Percentiles rank a stretch among this genome's conserved stretches.
Conservation (phyloP, 92 coral and sea anemone genomes). For the Plumapathes pennacea region DNA sequence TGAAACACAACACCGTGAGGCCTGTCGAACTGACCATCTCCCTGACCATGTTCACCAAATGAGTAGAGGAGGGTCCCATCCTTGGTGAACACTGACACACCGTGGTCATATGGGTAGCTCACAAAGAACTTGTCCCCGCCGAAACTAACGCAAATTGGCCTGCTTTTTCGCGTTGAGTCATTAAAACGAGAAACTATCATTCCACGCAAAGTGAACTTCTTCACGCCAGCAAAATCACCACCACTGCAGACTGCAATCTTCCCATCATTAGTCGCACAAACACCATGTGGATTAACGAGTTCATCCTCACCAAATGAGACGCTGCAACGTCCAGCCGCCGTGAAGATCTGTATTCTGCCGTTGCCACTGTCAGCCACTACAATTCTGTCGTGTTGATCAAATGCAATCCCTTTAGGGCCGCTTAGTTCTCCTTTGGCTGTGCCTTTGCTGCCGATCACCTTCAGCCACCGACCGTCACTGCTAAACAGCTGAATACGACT, state of each 20-base stretch:
- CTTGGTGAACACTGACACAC: conserved; percentile 31
- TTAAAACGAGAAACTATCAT: conserved; percentile 28
- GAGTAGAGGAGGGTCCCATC: conserved; percentile 15
- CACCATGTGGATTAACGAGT: conserved; percentile 41
- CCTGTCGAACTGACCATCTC: too few species aligned
- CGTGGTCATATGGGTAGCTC: conserved; percentile 31
- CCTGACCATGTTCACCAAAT: too few species aligned
- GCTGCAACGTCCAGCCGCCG: conserved; percentile 15
- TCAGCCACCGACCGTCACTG: conserved; percentile 25
- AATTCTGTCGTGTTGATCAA: conserved; percentile 33
- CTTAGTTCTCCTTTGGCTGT: conserved; percentile 34
- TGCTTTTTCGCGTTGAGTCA: conserved; percentile 20
- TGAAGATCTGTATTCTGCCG: conserved; percentile 52
- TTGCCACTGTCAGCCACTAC: conserved; percentile 60
- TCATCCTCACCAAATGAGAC: conserved; percentile 40
- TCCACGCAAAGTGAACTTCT: conserved; percentile 31
- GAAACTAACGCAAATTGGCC: conserved; percentile 31
- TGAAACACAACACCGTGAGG: too few species aligned
- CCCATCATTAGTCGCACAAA: conserved; percentile 40
- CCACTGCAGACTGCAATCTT: conserved; percentile 46
- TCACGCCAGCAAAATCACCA: conserved; percentile 30
- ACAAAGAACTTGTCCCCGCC: conserved; percentile 25
- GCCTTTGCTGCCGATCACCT: conserved; percentile 16
- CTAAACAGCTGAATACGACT: conserved; percentile 36
- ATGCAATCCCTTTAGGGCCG: conserved; percentile 56